Conservation (phyloP, 2,113 vertebrate genomes). For the Leiothrix lutea region DNA sequence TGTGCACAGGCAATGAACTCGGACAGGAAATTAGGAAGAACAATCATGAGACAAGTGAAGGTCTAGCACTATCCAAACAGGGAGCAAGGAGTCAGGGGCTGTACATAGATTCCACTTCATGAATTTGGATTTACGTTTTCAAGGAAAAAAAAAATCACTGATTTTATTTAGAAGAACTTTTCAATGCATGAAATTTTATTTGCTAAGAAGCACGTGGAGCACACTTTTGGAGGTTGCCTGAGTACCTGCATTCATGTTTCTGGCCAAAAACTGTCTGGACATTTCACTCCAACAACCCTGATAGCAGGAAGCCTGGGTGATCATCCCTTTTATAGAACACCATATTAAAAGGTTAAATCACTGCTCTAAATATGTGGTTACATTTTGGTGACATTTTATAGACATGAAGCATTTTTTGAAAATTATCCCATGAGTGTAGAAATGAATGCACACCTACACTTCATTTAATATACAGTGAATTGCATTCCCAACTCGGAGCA, state of each 20-base stretch:
- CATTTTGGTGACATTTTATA: not conserved
- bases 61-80: not conserved
- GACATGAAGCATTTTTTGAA: not conserved
- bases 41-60: not conserved
- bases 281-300: not conserved
- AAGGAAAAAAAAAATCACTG: not conserved
- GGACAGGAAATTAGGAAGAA: not conserved
- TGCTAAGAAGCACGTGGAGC: not conserved
- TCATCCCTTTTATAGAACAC: not conserved
- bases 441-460: not conserved
- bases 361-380: not conserved
- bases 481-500: not conserved
- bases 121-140: not conserved
- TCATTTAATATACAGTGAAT: not conserved
- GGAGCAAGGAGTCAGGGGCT: not conserved
- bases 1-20: not conserved
- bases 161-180: not conserved
- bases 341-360: not conserved
- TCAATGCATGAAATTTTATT: not conserved
- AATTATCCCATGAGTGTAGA: not conserved
- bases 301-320: not conserved
- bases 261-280: not conserved
- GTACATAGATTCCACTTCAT: not conserved
- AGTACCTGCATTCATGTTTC: not conserved
- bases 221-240: not conserved